These are phyloP conservation scores for Drosophila subpulchrella DNA, from an alignment of 1,140 invertebrate species.

Conservation along the genomic window DNA sequence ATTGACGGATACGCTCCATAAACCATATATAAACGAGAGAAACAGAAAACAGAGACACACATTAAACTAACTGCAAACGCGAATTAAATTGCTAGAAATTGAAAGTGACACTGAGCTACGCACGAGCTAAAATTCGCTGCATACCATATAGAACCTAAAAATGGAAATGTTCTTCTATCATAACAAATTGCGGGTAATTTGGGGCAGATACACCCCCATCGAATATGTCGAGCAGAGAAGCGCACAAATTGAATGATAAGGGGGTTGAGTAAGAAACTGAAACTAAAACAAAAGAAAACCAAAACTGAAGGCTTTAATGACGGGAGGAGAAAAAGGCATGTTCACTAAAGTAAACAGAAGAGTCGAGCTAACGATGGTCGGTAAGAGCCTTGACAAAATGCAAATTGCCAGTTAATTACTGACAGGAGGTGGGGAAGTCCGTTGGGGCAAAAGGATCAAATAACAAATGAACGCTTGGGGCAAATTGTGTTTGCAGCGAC, in stretches of 20 bases:
- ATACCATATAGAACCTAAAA: slow-evolving; percentile 33
- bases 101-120: slow-evolving; percentile 72
- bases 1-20: slow-evolving; percentile 55
- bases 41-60: slow-evolving; percentile 17
- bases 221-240: background rate
- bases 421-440: slow-evolving; percentile 5
- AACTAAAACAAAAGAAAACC: slow-evolving; percentile 13
- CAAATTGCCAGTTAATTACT: slow-evolving; percentile 72
- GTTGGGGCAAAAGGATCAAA: slow-evolving; percentile 51
- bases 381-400: slow-evolving; percentile 32
- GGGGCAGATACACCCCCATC: slow-evolving; percentile 1
- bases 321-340: background rate
- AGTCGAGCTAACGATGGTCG: background rate
- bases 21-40: slow-evolving; percentile 12
- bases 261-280: slow-evolving; percentile 20
- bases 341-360: slow-evolving; percentile 37
- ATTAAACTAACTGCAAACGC: slow-evolving; percentile 59
- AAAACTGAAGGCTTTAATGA: slow-evolving; percentile 7
- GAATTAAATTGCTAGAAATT: slow-evolving; percentile 81
- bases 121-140: slow-evolving; percentile 51
- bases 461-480: slow-evolving; percentile 51
- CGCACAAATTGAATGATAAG: slow-evolving; percentile 11
- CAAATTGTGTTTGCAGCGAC: slow-evolving; percentile 9
- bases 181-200: slow-evolving; percentile 44
- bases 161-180: slow-evolving; percentile 48